These are phyloP conservation scores for Neodiprion virginianus DNA, from an alignment of 1,140 invertebrate genomes.

Conservation along the genomic window DNA sequence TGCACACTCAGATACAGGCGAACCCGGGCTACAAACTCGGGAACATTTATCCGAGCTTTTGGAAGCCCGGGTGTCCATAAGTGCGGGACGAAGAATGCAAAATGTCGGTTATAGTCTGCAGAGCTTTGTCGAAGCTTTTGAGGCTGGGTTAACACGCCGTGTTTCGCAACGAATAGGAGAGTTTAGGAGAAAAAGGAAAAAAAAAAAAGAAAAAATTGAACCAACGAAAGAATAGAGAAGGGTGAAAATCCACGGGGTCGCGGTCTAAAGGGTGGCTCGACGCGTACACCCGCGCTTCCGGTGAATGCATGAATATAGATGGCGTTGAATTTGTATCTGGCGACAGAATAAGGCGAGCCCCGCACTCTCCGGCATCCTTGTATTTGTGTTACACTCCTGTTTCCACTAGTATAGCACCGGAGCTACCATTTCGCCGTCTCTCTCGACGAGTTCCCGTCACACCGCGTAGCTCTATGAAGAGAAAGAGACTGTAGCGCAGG, in stretches of 20 bases:
- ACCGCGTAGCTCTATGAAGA: background rate
- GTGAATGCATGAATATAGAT: conserved; percentile 15
- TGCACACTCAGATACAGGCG: too few species aligned
- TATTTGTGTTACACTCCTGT: conserved; percentile 10
- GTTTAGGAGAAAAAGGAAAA: background rate
- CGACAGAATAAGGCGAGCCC: background rate
- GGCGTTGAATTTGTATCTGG: conserved; percentile 12
- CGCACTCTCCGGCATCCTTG: background rate
- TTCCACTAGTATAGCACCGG: background rate
- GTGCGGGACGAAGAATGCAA: background rate
- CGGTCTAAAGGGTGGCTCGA: background rate
- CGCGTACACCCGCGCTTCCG: background rate
- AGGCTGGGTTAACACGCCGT: too few species aligned
- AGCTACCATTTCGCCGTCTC: background rate
- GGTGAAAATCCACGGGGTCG: background rate
- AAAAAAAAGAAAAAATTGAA: background rate
- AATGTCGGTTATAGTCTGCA: background rate
- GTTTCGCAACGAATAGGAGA: background rate
- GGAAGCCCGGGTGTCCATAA: background rate
- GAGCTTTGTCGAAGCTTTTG: background rate
- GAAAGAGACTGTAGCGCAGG: background rate
- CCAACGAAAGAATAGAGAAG: background rate
- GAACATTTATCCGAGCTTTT: background rate
- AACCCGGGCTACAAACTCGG: background rate
- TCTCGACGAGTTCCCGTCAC: background rate